These are phyloP conservation scores for Nixonia krombeini DNA, from an alignment of 1,140 invertebrate species.

Conservation along the genomic window DNA sequence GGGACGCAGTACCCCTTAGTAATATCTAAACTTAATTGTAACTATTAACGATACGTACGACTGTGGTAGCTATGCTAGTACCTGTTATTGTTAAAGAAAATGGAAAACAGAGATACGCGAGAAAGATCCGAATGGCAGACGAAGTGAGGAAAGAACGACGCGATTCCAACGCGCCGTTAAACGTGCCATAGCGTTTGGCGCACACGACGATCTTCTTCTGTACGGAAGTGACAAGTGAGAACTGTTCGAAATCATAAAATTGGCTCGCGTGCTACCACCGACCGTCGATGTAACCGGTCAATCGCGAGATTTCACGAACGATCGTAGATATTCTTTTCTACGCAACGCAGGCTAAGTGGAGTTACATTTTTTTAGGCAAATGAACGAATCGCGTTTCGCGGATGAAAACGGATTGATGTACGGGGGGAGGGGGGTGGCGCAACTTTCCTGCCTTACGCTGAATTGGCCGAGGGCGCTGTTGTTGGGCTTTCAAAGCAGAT, in stretches of 20 bases:
- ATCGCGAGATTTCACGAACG: neutral
- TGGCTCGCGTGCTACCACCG: neutral
- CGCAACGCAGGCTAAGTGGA: too few relatives aligned
- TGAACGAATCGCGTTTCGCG: neutral
- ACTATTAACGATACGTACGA: constrained; percentile 72
- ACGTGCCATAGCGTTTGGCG: too few relatives aligned
- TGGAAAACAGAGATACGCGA: constrained; percentile 23
- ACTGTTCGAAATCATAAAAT: constrained; percentile 1
- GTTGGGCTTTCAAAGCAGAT: neutral
- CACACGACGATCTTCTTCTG: too few relatives aligned
- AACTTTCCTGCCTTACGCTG: too few relatives aligned
- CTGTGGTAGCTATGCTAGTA: constrained; percentile 73
- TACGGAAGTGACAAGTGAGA: too few relatives aligned
- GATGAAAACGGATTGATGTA: neutral
- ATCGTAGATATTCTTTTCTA: neutral
- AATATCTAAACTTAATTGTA: constrained; percentile 69
- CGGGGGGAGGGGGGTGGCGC: too few relatives aligned
- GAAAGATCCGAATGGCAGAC: constrained; percentile 26
- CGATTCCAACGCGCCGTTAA: constrained; percentile 14
- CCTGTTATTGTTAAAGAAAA: constrained; percentile 71
- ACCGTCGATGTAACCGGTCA: constrained; percentile 6
- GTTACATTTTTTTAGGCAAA: neutral
- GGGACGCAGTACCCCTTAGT: constrained; percentile 59
- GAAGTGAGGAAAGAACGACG: constrained; percentile 1
- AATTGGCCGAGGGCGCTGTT: neutral